Evolutionary conservation across 2,113 vertebrate species (phyloP), one percentile per base, ranked within the genome.

Genomic region (Neotoma lepida): DNA sequence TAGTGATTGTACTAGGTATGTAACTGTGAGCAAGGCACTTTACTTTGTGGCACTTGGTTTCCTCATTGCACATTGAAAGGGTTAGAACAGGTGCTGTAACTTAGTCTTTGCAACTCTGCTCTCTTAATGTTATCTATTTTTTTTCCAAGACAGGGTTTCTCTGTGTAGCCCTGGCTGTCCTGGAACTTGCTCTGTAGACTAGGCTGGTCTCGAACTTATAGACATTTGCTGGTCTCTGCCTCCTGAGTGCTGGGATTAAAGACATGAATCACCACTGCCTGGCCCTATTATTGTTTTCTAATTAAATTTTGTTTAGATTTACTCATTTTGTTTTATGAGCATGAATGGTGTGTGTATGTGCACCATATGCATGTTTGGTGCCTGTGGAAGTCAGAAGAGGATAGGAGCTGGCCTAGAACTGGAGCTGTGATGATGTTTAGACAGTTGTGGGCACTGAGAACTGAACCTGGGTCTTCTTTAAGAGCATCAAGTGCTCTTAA

Each of bases 51-150:
- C 20, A 30, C 6, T 85, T 86, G 24, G 41, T 85, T 96, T 80
- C 58, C 51, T 93, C 46, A 49, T 44, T 89, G 6, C 22, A 78
- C 89, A 91, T 68, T 86, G n/a, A 96, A n/a, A 78, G 9, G 51
- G 8, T 61, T 93, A 51, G 24, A 51, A 76, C 73, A 88, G 26
- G 35, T 71, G 54, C 44, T 86, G 6, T 39, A 5, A 24, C 33
- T 73, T 41, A 86, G 18, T 81, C 12, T 88, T 86, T 82, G 58
- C 7, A 82, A 77, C 4, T 78, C 7, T 87, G 20, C 63, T 14
- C 87, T 92, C 30, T 39, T 56, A 64, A 41, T n/a, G n/a, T 54
- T 78, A 8, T 56, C 17, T 15, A 7, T 6, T 22, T 58, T 24
- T 61, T 61, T 26, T 1, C 6, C 8, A 35, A 35, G 15, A 35